phyloP scores from a whole-genome alignment of 2,888 invertebrate genomes.

The Drosophila diplacantha region DNA sequence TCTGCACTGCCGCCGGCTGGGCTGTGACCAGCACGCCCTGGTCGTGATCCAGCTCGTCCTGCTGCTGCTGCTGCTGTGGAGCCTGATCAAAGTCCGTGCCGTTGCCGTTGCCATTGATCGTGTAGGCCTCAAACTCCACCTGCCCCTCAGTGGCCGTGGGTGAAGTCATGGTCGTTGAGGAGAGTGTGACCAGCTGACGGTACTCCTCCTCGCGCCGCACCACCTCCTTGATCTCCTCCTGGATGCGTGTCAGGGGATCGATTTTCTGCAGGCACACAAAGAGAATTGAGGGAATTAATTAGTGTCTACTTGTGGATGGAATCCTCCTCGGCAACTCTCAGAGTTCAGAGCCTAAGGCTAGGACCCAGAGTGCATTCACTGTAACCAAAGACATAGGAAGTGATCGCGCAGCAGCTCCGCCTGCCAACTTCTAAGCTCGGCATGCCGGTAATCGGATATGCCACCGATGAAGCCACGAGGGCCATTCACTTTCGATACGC shows the following conservation, averaged over 20 bases:
- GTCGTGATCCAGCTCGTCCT: conserved; percentile 16
- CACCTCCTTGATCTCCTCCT: conserved; percentile 92
- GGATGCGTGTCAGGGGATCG: conserved; percentile 88
- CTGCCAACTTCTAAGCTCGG: conserved; percentile 34
- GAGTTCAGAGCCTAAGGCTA: too few species aligned
- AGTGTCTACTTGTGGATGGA: too few species aligned
- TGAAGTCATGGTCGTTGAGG: conserved; percentile 21
- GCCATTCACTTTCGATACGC: conserved; percentile 34
- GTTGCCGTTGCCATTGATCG: conserved; percentile 46
- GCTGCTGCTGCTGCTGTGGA: conserved; percentile 11
- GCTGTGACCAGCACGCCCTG: conserved; percentile 54
- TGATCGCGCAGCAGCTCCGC: conserved; percentile 28
- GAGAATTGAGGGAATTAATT: neutral
- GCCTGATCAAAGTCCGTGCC: conserved; percentile 28
- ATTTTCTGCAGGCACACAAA: conserved; percentile 80
- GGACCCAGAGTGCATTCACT: neutral
- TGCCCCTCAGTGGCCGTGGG: conserved; percentile 13
- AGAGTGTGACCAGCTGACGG: conserved; percentile 78
- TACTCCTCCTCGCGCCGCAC: conserved; percentile 90
- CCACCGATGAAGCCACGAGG: conserved; percentile 14
- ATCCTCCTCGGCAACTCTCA: too few species aligned
- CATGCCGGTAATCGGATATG: conserved; percentile 49
- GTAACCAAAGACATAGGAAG: conserved; percentile 10
- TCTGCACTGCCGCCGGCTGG: conserved; percentile 51
- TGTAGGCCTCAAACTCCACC: conserved; percentile 43